Evolutionary conservation across 2,888 invertebrate genomes (phyloP).

Genomic region (Colostygia pectinataria): DNA sequence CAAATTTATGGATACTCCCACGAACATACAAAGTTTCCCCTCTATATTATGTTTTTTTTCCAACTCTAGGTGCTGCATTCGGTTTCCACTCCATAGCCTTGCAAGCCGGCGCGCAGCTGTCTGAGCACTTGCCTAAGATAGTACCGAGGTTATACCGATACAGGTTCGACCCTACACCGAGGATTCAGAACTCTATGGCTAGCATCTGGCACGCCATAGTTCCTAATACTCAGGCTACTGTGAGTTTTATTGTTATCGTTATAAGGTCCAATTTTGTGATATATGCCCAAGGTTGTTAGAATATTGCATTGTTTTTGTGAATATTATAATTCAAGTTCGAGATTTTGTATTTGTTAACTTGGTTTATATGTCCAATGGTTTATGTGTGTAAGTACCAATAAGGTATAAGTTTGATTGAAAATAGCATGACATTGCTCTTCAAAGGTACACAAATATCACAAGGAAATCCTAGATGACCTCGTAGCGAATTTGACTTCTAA

Average conservation of each 20-base stretch:
- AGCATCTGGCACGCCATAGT: conserved; percentile 97
- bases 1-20: too few relatives aligned
- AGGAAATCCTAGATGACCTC: conserved; percentile 91
- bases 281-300: not conserved
- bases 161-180: conserved; percentile 96
- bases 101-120: conserved; percentile 91
- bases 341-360: too few relatives aligned
- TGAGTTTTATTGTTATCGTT: conserved; percentile 62
- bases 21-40: too few relatives aligned
- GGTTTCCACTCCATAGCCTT: conserved; percentile 94
- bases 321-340: too few relatives aligned
- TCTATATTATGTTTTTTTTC: too few relatives aligned
- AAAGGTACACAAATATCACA: conserved; percentile 91
- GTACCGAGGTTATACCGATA: conserved; percentile 93
- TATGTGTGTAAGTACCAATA: too few relatives aligned
- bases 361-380: too few relatives aligned
- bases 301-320: too few relatives aligned
- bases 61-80: conserved; percentile 90
- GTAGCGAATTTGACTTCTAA: conserved; percentile 90
- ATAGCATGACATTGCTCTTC: too few relatives aligned
- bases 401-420: too few relatives aligned
- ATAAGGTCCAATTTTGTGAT: not conserved
- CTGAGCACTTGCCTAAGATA: conserved; percentile 91
- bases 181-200: conserved; percentile 96
- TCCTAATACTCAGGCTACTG: conserved; percentile 91